Evolutionary conservation across 2,797 vertebrate genomes (phyloP), one percentile per base, ranked within the genome.

Genomic region (Rhabdomys pumilio): DNA sequence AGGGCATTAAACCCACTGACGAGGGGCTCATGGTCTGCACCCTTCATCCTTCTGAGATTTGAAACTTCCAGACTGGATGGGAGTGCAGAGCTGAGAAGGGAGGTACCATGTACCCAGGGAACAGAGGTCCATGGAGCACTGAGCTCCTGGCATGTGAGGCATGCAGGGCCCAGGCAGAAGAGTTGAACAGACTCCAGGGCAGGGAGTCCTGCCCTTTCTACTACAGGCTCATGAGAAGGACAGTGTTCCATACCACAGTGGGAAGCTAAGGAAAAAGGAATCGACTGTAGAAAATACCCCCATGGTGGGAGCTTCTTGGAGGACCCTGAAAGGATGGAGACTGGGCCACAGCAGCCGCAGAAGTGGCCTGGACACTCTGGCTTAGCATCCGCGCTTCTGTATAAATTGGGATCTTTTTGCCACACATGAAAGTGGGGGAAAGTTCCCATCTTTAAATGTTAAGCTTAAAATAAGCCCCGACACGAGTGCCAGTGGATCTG

Each of bases 401-500:
- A 99, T 98, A 98, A 98, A 98, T 98, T 98, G 98, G 98, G 98
- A 98, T 98, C 98, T 98, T 98, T 98, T 98, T 95, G 98, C 98
- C 98, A 98, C 98, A 97, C 96, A 98, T 91, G 91, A 92, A 86
- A 94, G 93, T 86, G 93, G 97, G 92, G 83, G 94, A 97, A 97
- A 96, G 91, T 97, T 98, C 96, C 96, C 98, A 98, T 98, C 98
- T 99, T 98, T 97, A 98, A 99, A 98, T 99, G 98, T 98, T 98
- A 98, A 98, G 98, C 98, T 98, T 99, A 98, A 99, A 99, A 98
- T 98, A 98, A 98, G 98, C 96, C 94, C 53, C 96, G 94, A 98
- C 98, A 98, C 97, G 98, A 98, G 98, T 98, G 98, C 98, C 98
- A 99, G 98, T 98, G 98, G 98, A 98, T 99, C 98, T 99, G 98